Evolutionary conservation across 2,888 invertebrate genomes (phyloP).

Genomic region (Polyploca ridens): DNA sequence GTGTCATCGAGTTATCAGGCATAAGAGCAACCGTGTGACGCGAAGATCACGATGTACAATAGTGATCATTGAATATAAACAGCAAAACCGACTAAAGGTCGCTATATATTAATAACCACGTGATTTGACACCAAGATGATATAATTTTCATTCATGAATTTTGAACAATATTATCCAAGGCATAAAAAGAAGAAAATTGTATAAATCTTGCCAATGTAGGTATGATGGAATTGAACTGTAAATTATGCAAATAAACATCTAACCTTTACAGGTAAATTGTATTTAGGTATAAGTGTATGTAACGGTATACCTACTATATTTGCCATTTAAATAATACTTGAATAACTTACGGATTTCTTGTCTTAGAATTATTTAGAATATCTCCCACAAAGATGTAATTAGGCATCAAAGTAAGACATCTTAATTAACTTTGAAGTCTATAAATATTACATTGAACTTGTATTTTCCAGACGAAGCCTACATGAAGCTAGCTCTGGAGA

Average conservation of each 20-base stretch:
- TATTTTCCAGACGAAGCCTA: conserved; percentile 92
- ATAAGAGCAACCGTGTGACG: conserved; percentile 48
- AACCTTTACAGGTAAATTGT: neutral
- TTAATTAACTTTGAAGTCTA: conserved; percentile 1
- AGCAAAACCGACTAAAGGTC: conserved; percentile 23
- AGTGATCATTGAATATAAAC: conserved; percentile 44
- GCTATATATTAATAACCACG: neutral
- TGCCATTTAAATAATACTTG: no score
- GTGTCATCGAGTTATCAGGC: conserved; percentile 45
- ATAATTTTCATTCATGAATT: neutral
- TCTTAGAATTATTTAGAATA: neutral
- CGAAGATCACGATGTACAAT: conserved; percentile 49
- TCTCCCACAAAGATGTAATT: neutral
- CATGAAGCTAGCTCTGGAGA: conserved; percentile 97
- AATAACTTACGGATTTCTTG: neutral
- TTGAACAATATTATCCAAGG: neutral
- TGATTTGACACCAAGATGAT: neutral
- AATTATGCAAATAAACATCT: neutral
- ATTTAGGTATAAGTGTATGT: neutral
- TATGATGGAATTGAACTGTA: no score
- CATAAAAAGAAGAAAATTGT: neutral
- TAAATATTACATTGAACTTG: conserved; percentile 18
- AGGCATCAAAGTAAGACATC: neutral
- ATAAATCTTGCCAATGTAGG: neutral
- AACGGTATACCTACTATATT: no score